Base-by-base conservation (phyloP, 2,797 vertebrate species). In the Falco naumanni region DNA sequence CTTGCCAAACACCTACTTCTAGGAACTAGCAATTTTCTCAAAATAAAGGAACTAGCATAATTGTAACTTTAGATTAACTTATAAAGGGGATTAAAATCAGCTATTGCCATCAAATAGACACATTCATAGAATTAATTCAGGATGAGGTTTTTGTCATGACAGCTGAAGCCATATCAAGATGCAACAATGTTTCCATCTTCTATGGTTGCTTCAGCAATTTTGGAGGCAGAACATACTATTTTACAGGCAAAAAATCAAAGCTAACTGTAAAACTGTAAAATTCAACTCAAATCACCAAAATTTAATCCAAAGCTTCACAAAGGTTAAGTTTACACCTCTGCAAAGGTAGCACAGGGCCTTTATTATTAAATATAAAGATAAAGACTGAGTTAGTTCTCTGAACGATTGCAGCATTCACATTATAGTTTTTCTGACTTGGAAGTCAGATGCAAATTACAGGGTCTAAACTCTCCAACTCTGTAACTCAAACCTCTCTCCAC, bases 41-140 rank as follows among this genome's bases (percentile, higher is more conserved):
- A 82, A 96, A 77, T 79, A 91, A 92, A 93, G 61, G 37, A 85
- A 93, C 72, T 69, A 57, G 33, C 87, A 63, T 5, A 5, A 53
- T 6, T n/a, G n/a, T 54, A 63, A 54, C 18, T 95, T 91, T 18
- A 56, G 51, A 89, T 39, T 5, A 87, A 79, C 10, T 88, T 69
- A n/a, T 22, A 84, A 90, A 60, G 24, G 31, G 20, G 51, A 87
- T 63, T 4, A 85, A 68, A 78, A 72, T 43, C 10, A 95, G 16
- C 10, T 33, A 11, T 25, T 83, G 37, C 26, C 37, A 65, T 6
- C 48, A 28, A 84, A 74, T 7, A 90, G 20, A 69, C 6, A 81
- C 12, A 57, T 45, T 77, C 15, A 54, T 31, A 29, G 9, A 41
- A 47, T 50, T 83, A 88, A 33, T 85, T 68, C 37, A 75, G 7